Evolutionary conservation across 2,888 invertebrate species (phyloP), one percentile per base, ranked within the genome.

Genomic region (Cheilosia pagana): DNA sequence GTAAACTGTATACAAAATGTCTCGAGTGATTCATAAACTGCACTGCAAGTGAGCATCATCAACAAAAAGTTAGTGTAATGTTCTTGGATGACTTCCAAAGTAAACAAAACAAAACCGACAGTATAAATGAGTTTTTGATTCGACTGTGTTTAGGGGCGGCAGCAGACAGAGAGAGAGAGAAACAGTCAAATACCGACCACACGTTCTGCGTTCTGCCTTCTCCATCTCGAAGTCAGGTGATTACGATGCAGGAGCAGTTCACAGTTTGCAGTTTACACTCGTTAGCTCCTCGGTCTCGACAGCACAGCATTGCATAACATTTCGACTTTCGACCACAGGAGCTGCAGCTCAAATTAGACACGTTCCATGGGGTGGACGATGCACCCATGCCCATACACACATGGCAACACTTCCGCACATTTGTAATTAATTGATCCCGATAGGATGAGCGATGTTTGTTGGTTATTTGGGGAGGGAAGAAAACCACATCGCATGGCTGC

Each of bases 11-110:
- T 25, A 65, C 43, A 60, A 53, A 65, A 35, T 55, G 67, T 72
- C 82, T 77, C 77, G 77, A 82, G 77, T 77, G 77, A 82, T 82
- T 82, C 82, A 82, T 82, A 77, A 77, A 82, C 81, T 82, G 19
- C 53, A 59, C 23, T 50, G 28, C 63, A 35, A 72, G 72, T 12
- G 50, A 50, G 21, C 50, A 50, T 14, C 50, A 50, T 50, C 62
- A 82, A 77, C 72, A 82, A 77, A 82, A 82, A 82, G 48, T 72
- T 82, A 25, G 19, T 65, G 65, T 60, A 71, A 60, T 71, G 19
- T 43, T 55, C 50, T 62, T 77, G 82, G 72, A 72, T 52, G 55
- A 48, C 19, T 72, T 82, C 72, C 82, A 72, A 62, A 48, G 68
- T 68, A 60, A 68, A 74, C 65, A 72, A 45, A 79, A 23, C 45